Base-by-base conservation (phyloP, 2,888 invertebrate species). In the Mythimna vitellina region DNA sequence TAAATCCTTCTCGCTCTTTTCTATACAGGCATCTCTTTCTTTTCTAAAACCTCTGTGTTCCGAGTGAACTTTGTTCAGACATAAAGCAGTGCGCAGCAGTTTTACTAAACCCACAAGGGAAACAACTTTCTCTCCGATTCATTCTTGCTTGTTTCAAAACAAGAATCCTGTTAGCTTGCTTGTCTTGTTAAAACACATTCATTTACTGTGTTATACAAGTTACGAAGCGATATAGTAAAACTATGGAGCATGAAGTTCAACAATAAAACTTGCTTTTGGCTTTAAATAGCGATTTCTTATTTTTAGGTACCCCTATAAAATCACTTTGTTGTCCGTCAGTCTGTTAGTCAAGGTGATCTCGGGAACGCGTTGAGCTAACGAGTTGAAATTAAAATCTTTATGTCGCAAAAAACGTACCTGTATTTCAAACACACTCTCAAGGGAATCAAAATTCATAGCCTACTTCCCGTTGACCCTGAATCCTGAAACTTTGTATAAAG, bases 71-170 rank as follows among this genome's bases (percentile, higher is more conserved):
- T 75, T 70, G 71, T 70, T 77, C 53, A 60, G 46, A 77, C 46
- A 75, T 77, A 75, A 75, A 77, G 63, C 77, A 76, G 46, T 70
- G 46, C 51, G 35, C 76, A 63, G 75, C 75, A 71, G 77, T 63
- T 75, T 75, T 70, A 29, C 17, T 70, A 64, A 76, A 60, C 25
- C 58, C 70, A 58, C 71, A 54, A 53, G 63, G 77, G 75, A 75
- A 63, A 57, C 38, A 77, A 77, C 53, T 70, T 70, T 63, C 58
- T 54, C 49, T 61, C 22, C 29, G 63, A 38, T 58, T 63, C 70
- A 49, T 77, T 57, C 38, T 29, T 75, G 46, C 46, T 70, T 58
- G 54, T 61, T 68, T 68, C 58, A 14, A 60, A 60, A 42, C 60
- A 29, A 22, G 29, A 60, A 29, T 53, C 14, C 56, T 35, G 62